Evolutionary conservation across 2,888 invertebrate genomes (phyloP).

Genomic region (Thysanoteuthis rhombus): DNA sequence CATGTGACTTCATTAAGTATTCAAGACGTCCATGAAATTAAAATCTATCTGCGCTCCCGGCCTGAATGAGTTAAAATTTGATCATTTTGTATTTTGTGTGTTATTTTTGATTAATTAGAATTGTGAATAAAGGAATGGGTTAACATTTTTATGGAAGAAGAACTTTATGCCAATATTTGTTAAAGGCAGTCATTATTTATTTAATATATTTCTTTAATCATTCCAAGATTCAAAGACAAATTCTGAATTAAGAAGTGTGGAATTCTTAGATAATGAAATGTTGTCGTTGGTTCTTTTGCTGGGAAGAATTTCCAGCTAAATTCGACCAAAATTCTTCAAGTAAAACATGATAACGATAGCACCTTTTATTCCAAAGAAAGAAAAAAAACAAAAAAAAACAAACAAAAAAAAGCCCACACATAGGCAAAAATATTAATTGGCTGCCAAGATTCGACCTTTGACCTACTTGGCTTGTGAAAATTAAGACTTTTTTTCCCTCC

Average conservation of each 20-base stretch:
- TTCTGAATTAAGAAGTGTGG: neutral
- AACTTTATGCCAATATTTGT: neutral
- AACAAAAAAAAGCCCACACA: neutral
- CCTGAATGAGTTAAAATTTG: slow-evolving; percentile 12
- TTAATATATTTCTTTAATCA: neutral
- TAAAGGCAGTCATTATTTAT: neutral
- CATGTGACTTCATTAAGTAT: no score
- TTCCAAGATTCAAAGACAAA: slow-evolving; percentile 12
- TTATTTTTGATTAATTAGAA: neutral
- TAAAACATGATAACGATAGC: neutral
- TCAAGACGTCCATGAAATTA: no score
- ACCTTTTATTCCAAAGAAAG: neutral
- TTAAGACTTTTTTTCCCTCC: neutral
- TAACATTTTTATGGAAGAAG: neutral
- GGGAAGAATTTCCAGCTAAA: neutral
- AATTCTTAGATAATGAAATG: neutral
- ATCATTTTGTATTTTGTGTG: neutral
- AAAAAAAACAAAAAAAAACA: neutral
- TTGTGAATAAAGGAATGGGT: neutral
- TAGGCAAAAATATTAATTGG: neutral
- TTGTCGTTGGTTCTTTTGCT: neutral
- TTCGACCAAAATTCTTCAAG: neutral
- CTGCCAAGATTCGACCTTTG: neutral
- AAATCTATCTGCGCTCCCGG: no score
- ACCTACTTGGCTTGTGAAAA: neutral